Evolutionary conservation across 1,140 invertebrate species (phyloP), one percentile per base, ranked within the genome.

Genomic region (Zaprionus vittiger): DNA sequence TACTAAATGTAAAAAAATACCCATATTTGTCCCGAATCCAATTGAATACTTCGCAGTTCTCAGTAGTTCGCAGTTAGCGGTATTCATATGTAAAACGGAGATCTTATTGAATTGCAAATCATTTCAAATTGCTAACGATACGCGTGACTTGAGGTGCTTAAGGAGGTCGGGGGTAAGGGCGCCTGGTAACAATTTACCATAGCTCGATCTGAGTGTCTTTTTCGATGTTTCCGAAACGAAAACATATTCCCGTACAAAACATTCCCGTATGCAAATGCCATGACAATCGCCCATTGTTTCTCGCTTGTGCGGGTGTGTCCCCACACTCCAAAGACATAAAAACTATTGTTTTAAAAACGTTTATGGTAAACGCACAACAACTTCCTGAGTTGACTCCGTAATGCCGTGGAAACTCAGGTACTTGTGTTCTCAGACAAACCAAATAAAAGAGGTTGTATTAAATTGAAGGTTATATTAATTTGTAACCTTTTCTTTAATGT

Each of bases 31-130:
- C 64, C 63, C 55, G 69, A 62, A 66, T 65, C 66, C 26, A 81
- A 82, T 77, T 69, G 74, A 84, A 85, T 83, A 47, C 41, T 11
- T 47, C 41, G n/a, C n/a, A 47, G 41, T 47, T 34, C 31, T 81
- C 65, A 73, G 81, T 80, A 77, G 37, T 65, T 69, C 54, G 44
- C 44, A 71, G 65, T 67, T 54, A 62, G 47, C 64, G 56, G 17
- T 37, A 22, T 52, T 22, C 47, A 49, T 22, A 52, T 52, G 22
- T 52, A 52, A 52, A 6, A 4, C 14, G 7, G 7, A 11, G 76
- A 67, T n/a, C 81, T 73, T 44, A 70, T 83, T 83, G 72, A 83
- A 79, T 83, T 83, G 81, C 81, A 83, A 83, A 83, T 83, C 55
- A 72, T 62, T 79, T 62, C 20, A 73, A 81, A 76, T 80, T 65